A percentile compares a stretch with the other conserved stretches of the same genome.
Evolutionary conservation across 2,888 invertebrate genomes (phyloP).

Genomic region (Sicus ferrugineus): DNA sequence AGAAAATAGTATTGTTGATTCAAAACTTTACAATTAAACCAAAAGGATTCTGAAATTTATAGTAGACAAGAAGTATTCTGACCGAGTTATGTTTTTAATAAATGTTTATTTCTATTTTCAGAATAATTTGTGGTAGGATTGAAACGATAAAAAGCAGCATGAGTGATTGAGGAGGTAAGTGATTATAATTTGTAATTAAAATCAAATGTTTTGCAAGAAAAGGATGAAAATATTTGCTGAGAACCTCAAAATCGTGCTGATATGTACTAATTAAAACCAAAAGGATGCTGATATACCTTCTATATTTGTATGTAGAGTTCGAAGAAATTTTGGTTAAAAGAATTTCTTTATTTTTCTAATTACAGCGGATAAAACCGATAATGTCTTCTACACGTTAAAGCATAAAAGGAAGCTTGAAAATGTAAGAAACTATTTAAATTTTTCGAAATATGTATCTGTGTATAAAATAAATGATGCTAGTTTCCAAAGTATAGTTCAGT

Average conservation of each 20-base stretch:
- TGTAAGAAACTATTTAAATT: neutral
- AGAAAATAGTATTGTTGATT: slow-evolving; percentile 36
- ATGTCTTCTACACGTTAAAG: neutral
- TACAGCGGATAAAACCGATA: neutral
- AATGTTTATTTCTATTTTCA: neutral
- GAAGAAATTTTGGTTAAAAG: neutral
- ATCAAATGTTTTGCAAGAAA: neutral
- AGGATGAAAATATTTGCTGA: slow-evolving; percentile 39
- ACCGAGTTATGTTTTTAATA: neutral
- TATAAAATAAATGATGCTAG: slow-evolving; percentile 34
- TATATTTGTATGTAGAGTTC: neutral
- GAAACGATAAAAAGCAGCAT: neutral
- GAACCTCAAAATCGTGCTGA: slow-evolving; percentile 39
- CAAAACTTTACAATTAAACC: slow-evolving; percentile 38
- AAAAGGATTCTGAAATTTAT: slow-evolving; percentile 39
- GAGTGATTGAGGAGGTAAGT: neutral
- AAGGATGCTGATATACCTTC: slow-evolving; percentile 39
- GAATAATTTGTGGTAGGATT: neutral
- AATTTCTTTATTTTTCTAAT: neutral
- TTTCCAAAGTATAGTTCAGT: slow-evolving; percentile 40
- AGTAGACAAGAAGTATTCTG: neutral
- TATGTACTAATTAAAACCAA: slow-evolving; percentile 40
- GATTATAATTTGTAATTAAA: slow-evolving; percentile 3
- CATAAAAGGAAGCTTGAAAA: neutral
- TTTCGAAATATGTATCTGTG: neutral